phyloP scores from a whole-genome alignment of 2,113 vertebrate species.

The Tachysurus fulvidraco region DNA sequence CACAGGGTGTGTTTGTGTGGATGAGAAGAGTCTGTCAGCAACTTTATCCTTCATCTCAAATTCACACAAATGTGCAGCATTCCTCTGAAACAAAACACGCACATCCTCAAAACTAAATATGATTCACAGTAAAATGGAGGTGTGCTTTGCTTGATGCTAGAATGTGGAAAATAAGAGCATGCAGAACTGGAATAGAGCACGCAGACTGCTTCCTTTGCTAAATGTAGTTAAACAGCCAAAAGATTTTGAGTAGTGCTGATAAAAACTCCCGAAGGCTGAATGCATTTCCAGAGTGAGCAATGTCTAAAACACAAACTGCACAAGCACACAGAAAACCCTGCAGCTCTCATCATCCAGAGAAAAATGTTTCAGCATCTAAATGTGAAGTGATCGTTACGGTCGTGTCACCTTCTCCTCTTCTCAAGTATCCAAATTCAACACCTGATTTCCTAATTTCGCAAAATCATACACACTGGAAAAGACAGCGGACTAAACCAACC shows the following conservation, averaged over 20 bases:
- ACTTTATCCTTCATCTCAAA: background rate
- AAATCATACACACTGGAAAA: slow-evolving; percentile 49
- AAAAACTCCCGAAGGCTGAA: background rate
- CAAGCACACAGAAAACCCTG: background rate
- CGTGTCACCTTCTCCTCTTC: slow-evolving; percentile 41
- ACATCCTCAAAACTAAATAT: background rate
- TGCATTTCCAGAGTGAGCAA: background rate
- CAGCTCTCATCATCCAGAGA: background rate
- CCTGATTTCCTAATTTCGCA: background rate
- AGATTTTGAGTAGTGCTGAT: background rate
- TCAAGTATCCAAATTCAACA: background rate
- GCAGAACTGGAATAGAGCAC: background rate
- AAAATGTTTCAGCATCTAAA: slow-evolving; percentile 47
- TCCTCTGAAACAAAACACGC: background rate
- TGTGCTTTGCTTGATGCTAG: background rate
- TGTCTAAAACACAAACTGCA: background rate
- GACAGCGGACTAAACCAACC: slow-evolving; percentile 47
- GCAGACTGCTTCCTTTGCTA: background rate
- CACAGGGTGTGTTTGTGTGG: slow-evolving; percentile 49
- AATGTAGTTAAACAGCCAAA: background rate
- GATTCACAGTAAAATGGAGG: background rate
- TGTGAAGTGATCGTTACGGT: slow-evolving; percentile 52
- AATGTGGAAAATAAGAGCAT: background rate
- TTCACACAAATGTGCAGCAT: background rate
- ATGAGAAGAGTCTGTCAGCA: background rate